Percentiles rank a stretch among this genome's conserved stretches.
Conservation (phyloP, 2,797 vertebrate genomes). For the Coccyzus lansbergi region DNA sequence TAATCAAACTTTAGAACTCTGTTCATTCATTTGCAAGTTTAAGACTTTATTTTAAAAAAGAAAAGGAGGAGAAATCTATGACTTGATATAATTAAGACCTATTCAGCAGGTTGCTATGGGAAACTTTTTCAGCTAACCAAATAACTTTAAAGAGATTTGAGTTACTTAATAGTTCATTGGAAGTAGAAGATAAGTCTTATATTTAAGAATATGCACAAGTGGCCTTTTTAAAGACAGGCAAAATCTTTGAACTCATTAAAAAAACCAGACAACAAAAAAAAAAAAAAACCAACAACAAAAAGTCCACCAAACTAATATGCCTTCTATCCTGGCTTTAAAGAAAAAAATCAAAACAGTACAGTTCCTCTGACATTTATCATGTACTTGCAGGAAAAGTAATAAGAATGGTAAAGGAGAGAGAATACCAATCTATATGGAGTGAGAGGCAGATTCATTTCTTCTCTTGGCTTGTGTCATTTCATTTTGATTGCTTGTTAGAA, state of each 20-base stretch:
- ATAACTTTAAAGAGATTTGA: not conserved
- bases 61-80: not conserved
- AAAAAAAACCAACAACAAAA: not conserved
- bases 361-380: not conserved
- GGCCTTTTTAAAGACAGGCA: not conserved
- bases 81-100: slow-evolving; percentile 22
- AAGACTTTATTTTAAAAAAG: not conserved
- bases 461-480: not conserved
- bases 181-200: not conserved
- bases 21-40: slow-evolving; percentile 17
- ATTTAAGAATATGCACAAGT: not conserved
- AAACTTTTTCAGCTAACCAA: not conserved
- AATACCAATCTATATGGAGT: not conserved
- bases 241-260: not conserved
- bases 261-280: too few relatives aligned
- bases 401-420: not conserved
- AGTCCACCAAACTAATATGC: not conserved
- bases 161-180: not conserved
- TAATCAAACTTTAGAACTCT: slow-evolving; percentile 14
- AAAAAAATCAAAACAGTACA: not conserved
- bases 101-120: slow-evolving; percentile 4
- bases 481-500: not conserved
- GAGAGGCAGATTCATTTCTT: not conserved
- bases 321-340: not conserved
- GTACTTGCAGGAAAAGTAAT: not conserved